Percentiles rank a stretch among this genome's conserved stretches.
phyloP scores from a whole-genome alignment of 2,888 invertebrate genomes.

The Pocota personata region DNA sequence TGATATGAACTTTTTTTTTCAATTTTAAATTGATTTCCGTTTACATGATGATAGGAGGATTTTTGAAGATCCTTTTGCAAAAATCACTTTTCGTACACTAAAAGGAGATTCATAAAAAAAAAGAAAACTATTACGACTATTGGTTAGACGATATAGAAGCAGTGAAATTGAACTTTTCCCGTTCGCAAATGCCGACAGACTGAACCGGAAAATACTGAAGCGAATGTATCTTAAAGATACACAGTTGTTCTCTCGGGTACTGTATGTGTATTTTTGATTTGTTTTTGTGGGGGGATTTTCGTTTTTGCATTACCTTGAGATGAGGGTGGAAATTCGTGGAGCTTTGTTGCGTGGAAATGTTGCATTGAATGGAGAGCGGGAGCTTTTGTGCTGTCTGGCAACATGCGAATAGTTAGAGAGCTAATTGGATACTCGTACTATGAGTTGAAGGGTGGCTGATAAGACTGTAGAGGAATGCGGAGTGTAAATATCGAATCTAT shows the following conservation, averaged over 20 bases:
- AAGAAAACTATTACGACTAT: not conserved
- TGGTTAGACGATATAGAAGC: not conserved
- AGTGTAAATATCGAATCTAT: too few relatives aligned
- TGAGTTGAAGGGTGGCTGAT: not conserved
- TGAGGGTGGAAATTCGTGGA: conserved; percentile 12
- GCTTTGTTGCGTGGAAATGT: conserved; percentile 46
- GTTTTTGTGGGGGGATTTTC: conserved; percentile 22
- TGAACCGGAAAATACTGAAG: conserved; percentile 50
- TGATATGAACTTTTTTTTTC: not conserved
- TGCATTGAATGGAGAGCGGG: not conserved
- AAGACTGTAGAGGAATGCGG: not conserved
- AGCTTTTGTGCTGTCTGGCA: conserved; percentile 50
- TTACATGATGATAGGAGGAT: not conserved
- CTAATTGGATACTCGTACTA: not conserved
- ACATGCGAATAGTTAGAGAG: conserved; percentile 31
- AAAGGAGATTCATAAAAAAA: conserved; percentile 11
- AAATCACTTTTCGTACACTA: not conserved
- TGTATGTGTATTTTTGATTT: conserved; percentile 14
- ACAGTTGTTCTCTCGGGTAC: conserved; percentile 30
- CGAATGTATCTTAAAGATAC: conserved; percentile 70
- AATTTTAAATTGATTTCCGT: not conserved
- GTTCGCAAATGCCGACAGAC: conserved; percentile 60
- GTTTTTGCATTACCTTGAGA: not conserved
- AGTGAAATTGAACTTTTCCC: conserved; percentile 19
- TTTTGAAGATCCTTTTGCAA: not conserved